Conservation (phyloP, 2,113 vertebrate species). For the Climacteris rufus region DNA sequence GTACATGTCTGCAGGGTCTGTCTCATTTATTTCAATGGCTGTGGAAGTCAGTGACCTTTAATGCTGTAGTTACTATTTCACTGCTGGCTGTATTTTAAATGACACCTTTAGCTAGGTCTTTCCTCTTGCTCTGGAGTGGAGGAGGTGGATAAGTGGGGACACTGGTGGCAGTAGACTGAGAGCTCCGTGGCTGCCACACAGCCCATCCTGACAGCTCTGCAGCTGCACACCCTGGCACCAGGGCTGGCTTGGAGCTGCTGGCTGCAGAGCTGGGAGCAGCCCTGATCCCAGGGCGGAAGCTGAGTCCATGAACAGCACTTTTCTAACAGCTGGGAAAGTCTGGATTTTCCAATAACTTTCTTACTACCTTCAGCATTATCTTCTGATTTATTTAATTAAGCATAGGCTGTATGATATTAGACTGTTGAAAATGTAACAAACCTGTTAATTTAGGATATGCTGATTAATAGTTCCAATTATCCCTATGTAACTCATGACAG, state of each 20-base stretch:
- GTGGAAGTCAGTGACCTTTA: background rate
- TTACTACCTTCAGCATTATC: background rate
- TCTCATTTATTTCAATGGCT: background rate
- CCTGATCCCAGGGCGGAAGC: background rate
- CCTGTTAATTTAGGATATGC: background rate
- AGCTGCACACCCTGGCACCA: background rate
- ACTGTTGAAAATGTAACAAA: background rate
- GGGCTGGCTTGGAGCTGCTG: background rate
- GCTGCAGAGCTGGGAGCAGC: background rate
- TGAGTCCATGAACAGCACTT: background rate
- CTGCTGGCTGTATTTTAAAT: background rate
- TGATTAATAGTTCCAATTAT: background rate
- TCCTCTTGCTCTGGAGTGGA: background rate
- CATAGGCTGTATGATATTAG: background rate
- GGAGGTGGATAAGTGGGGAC: background rate
- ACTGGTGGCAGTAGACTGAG: background rate
- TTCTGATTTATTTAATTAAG: background rate
- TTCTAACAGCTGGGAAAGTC: background rate
- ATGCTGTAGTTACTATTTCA: background rate
- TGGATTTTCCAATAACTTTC: background rate
- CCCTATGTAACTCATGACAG: background rate
- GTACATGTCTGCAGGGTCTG: background rate
- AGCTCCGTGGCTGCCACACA: background rate
- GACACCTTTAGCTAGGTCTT: background rate
- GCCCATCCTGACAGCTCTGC: accelerated